phyloP scores from a whole-genome alignment of 2,113 vertebrate species.

The Limanda limanda region DNA sequence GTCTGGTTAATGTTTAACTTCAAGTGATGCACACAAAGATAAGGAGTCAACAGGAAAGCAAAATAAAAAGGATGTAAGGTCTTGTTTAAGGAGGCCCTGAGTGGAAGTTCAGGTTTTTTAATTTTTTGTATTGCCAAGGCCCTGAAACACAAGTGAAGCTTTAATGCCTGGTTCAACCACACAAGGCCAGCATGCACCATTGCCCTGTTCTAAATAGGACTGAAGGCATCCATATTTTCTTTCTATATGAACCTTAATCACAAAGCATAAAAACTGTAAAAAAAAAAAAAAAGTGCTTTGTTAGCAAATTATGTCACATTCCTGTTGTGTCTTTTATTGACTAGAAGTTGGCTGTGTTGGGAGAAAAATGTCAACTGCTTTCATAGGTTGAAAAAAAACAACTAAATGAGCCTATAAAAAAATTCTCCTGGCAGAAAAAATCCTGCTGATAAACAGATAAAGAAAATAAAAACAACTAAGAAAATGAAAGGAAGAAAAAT shows the following conservation, averaged over 20 bases:
- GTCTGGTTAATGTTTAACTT: slow-evolving; percentile 62
- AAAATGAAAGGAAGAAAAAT: background rate
- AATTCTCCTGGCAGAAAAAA: background rate
- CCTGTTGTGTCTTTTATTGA: background rate
- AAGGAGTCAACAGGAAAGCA: background rate
- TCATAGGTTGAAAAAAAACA: no score
- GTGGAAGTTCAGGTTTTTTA: background rate
- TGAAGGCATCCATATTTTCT: no score
- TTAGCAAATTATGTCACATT: background rate
- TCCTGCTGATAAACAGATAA: background rate
- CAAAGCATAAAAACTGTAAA: background rate
- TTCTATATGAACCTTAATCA: no score
- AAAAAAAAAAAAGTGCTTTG: background rate
- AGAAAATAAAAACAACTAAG: background rate
- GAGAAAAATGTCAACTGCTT: no score
- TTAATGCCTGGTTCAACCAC: no score
- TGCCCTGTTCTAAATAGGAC: no score
- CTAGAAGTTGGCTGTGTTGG: no score
- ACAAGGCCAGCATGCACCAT: no score
- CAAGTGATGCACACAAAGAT: slow-evolving; percentile 26
- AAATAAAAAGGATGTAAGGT: slow-evolving; percentile 32
- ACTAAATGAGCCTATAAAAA: no score
- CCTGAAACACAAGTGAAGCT: background rate
- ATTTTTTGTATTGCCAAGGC: background rate
- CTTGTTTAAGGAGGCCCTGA: background rate